Evolutionary conservation across 2,113 vertebrate genomes (phyloP), one percentile per base, ranked within the genome.

Genomic region (Atrichornis clamosus): DNA sequence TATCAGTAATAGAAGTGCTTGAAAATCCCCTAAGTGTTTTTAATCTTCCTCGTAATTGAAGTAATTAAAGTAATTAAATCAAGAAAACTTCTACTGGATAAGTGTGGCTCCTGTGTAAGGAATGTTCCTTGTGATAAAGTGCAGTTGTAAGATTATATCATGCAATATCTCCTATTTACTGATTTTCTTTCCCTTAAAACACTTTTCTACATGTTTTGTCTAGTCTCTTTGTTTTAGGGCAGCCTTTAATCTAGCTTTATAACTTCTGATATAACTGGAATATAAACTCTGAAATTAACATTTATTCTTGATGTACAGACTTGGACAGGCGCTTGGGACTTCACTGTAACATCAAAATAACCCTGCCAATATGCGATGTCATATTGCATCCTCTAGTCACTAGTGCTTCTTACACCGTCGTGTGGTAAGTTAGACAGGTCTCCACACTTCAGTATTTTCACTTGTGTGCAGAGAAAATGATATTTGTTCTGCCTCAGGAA

Each of bases 51-150:
- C 52, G 32, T 86, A 85, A 92, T 56, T 92, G 50, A 93, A 50
- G 47, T 83, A 91, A 96, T 95, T 92, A 79, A 93, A 95, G 55
- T 90, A 88, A 94, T 95, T 96, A 92, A 93, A 90, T 1, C n/a
- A 84, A 80, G 67, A 86, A 89, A 80, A 91, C 53, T 41, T 87
- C 6, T 53, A 53, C 50, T 52, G 19, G 16, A 67, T 93, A 67
- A 91, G 75, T 52, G 67, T 73, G 82, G 59, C 42, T 91, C 55
- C 84, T 33, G 11, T 80, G 19, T 70, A 35, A 90, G 63, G 67
- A 87, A 69, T 42, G 67, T 55, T 96, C 32, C 79, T 47, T 83
- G 47, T 41, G 85, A 93, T 90, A 84, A 77, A 87, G 22, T 33
- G 20, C 42, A 62, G 22, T 64, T 73, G 20, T 81, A 47, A 94